Percentiles rank a stretch among this genome's conserved stretches.
These are phyloP conservation scores for Lamellibrachia luymesi DNA, from an alignment of 1,140 invertebrate genomes.

Conservation along the genomic window DNA sequence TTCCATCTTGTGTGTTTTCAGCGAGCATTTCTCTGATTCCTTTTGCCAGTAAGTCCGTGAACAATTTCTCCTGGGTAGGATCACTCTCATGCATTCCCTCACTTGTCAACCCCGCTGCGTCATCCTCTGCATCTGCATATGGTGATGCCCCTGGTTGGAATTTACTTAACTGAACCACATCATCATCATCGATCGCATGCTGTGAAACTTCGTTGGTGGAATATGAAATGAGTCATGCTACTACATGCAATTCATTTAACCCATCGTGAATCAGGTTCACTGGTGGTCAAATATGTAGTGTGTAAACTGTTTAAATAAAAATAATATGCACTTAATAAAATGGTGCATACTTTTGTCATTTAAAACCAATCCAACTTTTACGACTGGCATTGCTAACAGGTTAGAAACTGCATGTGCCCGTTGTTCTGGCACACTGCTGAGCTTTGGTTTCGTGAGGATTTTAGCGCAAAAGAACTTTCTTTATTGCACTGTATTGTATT, in stretches of 20 bases:
- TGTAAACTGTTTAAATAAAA: neutral
- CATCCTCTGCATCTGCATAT: constrained; percentile 16
- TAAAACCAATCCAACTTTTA: no score
- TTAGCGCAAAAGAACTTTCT: no score
- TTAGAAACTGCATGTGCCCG: no score
- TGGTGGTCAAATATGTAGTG: no score
- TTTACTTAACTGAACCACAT: neutral
- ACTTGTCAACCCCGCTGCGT: neutral
- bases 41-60: neutral
- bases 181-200: neutral
- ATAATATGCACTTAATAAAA: neutral
- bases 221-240: neutral
- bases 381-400: no score
- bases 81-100: neutral
- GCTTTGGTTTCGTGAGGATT: no score
- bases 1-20: neutral
- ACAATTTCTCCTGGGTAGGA: neutral
- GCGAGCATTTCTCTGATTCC: neutral
- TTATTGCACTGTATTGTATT: no score
- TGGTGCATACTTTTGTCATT: neutral
- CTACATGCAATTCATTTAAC: neutral
- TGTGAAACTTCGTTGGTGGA: neutral
- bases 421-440: no score
- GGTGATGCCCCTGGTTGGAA: constrained; percentile 12
- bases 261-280: no score